Evolutionary conservation across 2,113 vertebrate species (phyloP).

Genomic region (Origma solitaria): DNA sequence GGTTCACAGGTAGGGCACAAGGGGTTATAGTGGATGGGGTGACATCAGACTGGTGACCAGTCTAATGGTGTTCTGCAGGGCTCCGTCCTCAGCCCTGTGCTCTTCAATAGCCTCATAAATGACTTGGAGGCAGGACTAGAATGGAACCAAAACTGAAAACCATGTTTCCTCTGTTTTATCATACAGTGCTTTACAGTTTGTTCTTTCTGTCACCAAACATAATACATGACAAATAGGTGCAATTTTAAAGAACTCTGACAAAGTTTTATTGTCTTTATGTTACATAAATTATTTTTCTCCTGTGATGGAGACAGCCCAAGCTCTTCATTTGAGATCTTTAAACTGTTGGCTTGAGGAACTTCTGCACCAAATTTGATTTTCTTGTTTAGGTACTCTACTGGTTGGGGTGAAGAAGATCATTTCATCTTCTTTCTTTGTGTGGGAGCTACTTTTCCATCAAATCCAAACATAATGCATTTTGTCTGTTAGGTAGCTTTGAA

Average conservation of each 20-base stretch:
- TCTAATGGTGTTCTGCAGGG: background rate
- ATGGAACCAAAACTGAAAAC: background rate
- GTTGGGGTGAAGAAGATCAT: background rate
- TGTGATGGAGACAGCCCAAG: background rate
- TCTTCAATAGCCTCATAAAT: background rate
- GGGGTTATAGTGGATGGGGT: background rate
- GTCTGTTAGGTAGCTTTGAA: background rate
- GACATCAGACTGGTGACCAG: background rate
- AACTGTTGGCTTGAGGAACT: background rate
- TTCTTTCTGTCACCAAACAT: constrained; percentile 17
- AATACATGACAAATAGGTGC: constrained; percentile 15
- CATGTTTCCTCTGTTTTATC: background rate
- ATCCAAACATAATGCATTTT: background rate
- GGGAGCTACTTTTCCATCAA: background rate
- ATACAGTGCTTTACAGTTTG: background rate
- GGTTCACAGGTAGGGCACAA: background rate
- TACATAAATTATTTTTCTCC: background rate
- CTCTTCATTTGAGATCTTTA: background rate
- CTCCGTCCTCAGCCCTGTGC: background rate
- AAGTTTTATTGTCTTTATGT: background rate
- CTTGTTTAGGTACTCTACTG: background rate
- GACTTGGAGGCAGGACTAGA: accelerated
- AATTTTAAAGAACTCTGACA: background rate
- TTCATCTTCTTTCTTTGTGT: background rate
- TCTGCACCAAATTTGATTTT: background rate